Percentiles rank a stretch among this genome's conserved stretches.
Conservation (phyloP, 2,888 invertebrate species). For the Marronus borbonicus region DNA sequence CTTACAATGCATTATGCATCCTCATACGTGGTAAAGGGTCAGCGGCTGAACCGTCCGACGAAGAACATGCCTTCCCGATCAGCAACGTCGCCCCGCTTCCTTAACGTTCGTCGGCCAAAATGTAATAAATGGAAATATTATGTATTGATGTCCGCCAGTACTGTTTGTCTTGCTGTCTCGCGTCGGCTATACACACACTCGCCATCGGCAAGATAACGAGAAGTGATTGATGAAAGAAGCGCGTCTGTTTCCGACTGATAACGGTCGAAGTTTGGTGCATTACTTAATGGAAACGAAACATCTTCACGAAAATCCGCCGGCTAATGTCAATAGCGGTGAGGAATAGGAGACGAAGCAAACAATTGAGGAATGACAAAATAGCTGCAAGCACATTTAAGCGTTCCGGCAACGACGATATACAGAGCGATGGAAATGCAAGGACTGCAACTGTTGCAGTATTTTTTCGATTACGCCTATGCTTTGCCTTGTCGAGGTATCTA, state of each 20-base stretch:
- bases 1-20: conserved; percentile 8
- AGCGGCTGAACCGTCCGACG: neutral
- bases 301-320: neutral
- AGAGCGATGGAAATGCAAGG: too few relatives aligned
- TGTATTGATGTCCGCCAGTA: conserved; percentile 52
- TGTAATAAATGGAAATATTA: conserved; percentile 51
- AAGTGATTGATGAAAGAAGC: conserved; percentile 65
- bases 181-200: conserved; percentile 39
- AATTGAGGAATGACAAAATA: neutral
- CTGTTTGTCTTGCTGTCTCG: conserved; percentile 58
- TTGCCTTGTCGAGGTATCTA: too few relatives aligned
- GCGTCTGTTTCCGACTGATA: conserved; percentile 63
- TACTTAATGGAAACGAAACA: conserved; percentile 4
- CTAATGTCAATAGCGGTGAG: neutral
- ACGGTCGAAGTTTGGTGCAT: conserved; percentile 49
- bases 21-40: neutral
- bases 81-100: neutral
- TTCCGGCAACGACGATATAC: too few relatives aligned
- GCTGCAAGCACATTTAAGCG: neutral
- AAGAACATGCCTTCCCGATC: neutral
- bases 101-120: conserved; percentile 33
- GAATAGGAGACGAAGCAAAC: neutral
- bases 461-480: too few relatives aligned
- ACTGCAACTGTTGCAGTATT: too few relatives aligned
- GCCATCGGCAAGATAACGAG: conserved; percentile 59